Evolutionary conservation across 2,797 vertebrate genomes (phyloP).

Genomic region (Orientallactaga sibirica): DNA sequence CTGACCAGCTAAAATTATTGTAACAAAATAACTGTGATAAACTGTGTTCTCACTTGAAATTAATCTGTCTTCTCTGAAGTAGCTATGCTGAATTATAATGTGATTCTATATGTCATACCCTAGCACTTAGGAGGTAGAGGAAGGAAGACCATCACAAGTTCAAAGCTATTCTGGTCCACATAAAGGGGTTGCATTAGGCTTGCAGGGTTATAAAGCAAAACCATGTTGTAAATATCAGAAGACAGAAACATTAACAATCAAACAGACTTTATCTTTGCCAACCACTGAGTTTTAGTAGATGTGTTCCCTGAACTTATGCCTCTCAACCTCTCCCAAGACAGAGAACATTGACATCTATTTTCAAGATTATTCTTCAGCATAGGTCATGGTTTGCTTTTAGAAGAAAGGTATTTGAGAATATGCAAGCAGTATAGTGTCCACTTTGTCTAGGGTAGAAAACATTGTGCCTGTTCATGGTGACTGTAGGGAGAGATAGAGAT

Average conservation of each 20-base stretch:
- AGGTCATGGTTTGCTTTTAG: slow-evolving; percentile 21
- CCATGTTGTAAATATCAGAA: too few relatives aligned
- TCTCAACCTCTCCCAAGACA: background rate
- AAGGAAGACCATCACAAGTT: too few relatives aligned
- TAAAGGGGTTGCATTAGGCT: background rate
- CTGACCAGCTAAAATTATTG: slow-evolving; percentile 44
- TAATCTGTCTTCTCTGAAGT: background rate
- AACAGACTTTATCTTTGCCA: background rate
- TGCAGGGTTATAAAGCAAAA: too few relatives aligned
- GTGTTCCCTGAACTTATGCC: background rate
- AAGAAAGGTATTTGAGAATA: background rate
- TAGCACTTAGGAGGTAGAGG: background rate
- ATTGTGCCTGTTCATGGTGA: background rate
- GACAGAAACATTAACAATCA: too few relatives aligned
- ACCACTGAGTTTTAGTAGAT: slow-evolving; percentile 5
- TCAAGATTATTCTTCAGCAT: slow-evolving; percentile 14
- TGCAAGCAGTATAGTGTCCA: background rate
- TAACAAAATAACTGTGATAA: slow-evolving; percentile 20
- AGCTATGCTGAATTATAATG: background rate
- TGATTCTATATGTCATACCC: background rate
- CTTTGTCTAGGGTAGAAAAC: slow-evolving; percentile 24
- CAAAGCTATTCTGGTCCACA: background rate
- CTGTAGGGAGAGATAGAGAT: background rate
- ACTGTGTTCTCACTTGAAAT: slow-evolving; percentile 31
- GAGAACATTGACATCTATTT: background rate